A percentile compares a stretch with the other conserved stretches of the same genome.
These are phyloP conservation scores for Orthonyx spaldingii DNA, from an alignment of 2,113 vertebrate species.

Conservation along the genomic window DNA sequence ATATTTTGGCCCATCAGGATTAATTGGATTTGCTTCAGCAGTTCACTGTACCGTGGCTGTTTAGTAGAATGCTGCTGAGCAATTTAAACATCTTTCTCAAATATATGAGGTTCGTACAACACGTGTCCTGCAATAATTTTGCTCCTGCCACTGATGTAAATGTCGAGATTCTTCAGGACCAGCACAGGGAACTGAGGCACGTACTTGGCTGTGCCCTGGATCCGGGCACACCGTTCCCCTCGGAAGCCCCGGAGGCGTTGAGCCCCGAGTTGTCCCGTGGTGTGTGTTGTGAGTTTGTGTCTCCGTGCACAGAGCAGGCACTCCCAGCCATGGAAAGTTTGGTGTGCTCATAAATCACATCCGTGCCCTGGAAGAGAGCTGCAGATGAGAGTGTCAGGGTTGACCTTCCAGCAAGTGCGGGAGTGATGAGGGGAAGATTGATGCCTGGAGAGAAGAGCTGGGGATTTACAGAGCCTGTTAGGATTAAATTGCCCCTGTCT, in stretches of 20 bases:
- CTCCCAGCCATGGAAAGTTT: not conserved
- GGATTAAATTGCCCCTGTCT: conserved; percentile 31
- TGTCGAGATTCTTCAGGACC: not conserved
- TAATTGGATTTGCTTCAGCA: conserved; percentile 62
- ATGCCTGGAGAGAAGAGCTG: conserved; percentile 32
- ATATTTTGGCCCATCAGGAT: conserved; percentile 60
- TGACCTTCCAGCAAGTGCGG: conserved; percentile 41
- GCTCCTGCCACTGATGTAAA: not conserved
- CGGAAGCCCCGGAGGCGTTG: not conserved
- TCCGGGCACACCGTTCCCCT: rapidly evolving
- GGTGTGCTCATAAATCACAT: conserved; percentile 38
- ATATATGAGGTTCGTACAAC: not conserved
- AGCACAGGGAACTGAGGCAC: not conserved
- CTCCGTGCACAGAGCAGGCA: not conserved
- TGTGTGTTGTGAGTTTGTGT: not conserved
- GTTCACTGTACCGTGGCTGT: conserved; percentile 3
- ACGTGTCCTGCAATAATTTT: conserved; percentile 32
- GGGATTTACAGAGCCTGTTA: conserved; percentile 42
- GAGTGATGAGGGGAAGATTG: conserved; percentile 38
- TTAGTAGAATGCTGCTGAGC: not conserved
- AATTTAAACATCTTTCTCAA: conserved; percentile 52
- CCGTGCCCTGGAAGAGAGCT: not conserved
- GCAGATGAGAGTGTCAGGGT: conserved; percentile 32
- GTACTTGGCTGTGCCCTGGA: not conserved
- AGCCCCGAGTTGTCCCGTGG: rapidly evolving